Base-by-base conservation (phyloP, 2,888 invertebrate species). In the Drosophila emarginata region DNA sequence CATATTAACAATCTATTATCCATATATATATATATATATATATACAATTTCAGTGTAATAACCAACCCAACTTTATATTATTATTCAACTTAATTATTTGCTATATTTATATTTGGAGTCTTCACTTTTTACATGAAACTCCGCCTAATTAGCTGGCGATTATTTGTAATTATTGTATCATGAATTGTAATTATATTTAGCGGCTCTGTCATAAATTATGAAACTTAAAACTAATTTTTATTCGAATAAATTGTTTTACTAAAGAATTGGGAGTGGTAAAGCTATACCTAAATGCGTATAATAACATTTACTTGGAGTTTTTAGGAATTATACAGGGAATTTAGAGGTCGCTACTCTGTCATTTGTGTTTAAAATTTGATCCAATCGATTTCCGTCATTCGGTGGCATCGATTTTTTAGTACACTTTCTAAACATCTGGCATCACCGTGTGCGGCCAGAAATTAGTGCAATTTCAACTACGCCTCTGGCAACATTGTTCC, bases 131-230 rank as follows among this genome's bases (percentile, higher is more conserved):
- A 45, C 45, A 45, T 18, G 21, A 45, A 45, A 21, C 45, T 45
- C 45, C 4, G 12, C 21, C 45, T 11, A 45, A 9, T 45, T 45
- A 45, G 21, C 12, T 11, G 45, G 18, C 18, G 11, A 21, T 45
- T 45, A 21, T 45, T 45, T 9, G 11, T 45, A 45, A 45, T 45
- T 45, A 45, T 45, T 45, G 4, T 45, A 14, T 14, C 3, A 45
- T 45, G 18, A 45, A 45, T 45, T 45, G 45, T 45, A 45, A 45
- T 45, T 45, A 45, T 45, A 37, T 45, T 21, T 45, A 45, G 18
- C 12, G 21, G 45, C 45, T 45, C 12, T 15, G 21, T 4, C 7
- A 45, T 45, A 45, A 45, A 11, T 45, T 45, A 45, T 18, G 4
- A 45, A 45, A 45, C 45, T 45, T 45, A 21, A 45, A 21, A 14